phyloP scores from a whole-genome alignment of 2,797 vertebrate species.

The Amniataba percoides region DNA sequence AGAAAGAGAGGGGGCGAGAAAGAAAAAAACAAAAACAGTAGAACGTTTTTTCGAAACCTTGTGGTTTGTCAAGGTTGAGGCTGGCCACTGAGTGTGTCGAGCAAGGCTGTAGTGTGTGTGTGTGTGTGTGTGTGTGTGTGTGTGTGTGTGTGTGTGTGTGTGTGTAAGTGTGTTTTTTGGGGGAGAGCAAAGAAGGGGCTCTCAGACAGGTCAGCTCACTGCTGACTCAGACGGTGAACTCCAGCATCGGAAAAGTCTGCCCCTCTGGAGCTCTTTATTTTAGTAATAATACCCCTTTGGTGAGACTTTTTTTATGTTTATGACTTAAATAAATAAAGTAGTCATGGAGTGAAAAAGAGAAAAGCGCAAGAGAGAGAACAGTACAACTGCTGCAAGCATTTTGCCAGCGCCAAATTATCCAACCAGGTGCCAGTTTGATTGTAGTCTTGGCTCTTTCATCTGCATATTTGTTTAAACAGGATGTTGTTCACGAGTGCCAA shows the following conservation, averaged over 20 bases:
- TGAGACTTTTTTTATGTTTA: conserved; percentile 80
- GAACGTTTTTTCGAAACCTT: conserved; percentile 67
- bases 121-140: conserved; percentile 26
- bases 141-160: conserved; percentile 43
- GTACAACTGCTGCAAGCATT: conserved; percentile 58
- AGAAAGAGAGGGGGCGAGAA: not conserved
- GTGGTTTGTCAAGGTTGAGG: conserved; percentile 81
- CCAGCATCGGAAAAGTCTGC: conserved; percentile 77
- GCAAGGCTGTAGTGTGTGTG: conserved; percentile 51
- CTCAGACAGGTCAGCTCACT: conserved; percentile 77
- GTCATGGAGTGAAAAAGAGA: conserved; percentile 41
- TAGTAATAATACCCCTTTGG: conserved; percentile 78
- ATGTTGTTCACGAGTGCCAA: conserved; percentile 84
- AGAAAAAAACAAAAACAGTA: conserved; percentile 46
- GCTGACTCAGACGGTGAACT: conserved; percentile 84
- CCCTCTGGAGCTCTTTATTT: conserved; percentile 73
- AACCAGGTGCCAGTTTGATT: conserved; percentile 74
- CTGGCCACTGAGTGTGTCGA: conserved; percentile 68
- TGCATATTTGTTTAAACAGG: conserved; percentile 85
- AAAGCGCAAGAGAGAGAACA: conserved; percentile 23
- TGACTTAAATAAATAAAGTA: conserved; percentile 77
- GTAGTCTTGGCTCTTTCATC: conserved; percentile 74
- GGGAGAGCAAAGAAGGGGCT: conserved; percentile 65
- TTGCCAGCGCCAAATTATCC: conserved; percentile 67
- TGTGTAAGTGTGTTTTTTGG: conserved; percentile 42